Evolutionary conservation across 2,888 invertebrate species (phyloP).

Genomic region (Uloborus plumipes): DNA sequence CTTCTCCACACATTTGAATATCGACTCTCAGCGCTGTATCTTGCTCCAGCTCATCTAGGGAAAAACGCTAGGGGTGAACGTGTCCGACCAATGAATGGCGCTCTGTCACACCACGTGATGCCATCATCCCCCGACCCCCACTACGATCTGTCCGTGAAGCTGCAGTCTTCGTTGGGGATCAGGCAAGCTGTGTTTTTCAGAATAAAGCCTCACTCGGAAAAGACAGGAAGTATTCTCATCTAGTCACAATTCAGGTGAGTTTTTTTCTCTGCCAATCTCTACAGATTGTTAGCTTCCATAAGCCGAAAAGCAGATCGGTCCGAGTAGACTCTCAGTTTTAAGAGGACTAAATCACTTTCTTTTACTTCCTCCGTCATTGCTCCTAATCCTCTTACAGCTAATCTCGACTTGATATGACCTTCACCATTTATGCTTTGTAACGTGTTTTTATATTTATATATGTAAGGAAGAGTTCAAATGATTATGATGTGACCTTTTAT

Average conservation of each 20-base stretch:
- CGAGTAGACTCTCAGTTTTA: too few species aligned
- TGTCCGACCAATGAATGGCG: constrained; percentile 42
- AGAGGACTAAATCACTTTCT: too few species aligned
- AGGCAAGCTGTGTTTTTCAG: constrained; percentile 18
- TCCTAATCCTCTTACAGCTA: too few species aligned
- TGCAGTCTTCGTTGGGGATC: constrained; percentile 37
- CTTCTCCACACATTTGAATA: constrained; percentile 36
- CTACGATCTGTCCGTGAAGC: constrained; percentile 38
- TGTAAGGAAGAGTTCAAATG: too few species aligned
- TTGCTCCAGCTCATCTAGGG: constrained; percentile 42
- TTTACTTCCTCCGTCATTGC: too few species aligned
- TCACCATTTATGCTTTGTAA: constrained; percentile 2
- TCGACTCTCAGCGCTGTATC: constrained; percentile 42
- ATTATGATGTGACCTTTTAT: too few species aligned
- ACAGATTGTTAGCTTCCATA: too few species aligned
- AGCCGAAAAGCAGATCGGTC: too few species aligned
- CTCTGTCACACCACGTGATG: constrained; percentile 39
- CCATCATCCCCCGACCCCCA: constrained; percentile 44
- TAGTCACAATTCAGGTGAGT: too few species aligned
- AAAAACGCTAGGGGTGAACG: constrained; percentile 55
- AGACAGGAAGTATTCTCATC: too few species aligned
- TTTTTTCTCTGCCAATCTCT: too few species aligned
- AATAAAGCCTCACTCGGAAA: constrained; percentile 13
- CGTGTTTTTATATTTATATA: too few species aligned
- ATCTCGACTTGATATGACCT: not conserved